Base-by-base conservation (phyloP, 2,797 vertebrate genomes). In the Myotis myotis region DNA sequence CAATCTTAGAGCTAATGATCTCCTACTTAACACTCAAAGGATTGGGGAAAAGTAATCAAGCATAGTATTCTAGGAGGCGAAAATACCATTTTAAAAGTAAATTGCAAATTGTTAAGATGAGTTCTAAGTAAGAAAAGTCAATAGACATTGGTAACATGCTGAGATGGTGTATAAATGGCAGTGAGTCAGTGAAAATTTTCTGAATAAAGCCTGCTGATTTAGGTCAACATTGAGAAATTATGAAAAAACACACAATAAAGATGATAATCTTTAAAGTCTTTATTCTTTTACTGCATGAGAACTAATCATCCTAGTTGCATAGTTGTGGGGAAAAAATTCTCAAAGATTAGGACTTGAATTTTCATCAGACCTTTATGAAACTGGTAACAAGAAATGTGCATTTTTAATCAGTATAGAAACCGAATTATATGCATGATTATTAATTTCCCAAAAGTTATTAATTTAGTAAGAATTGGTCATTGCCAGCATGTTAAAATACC, bases 131-230 rank as follows among this genome's bases (percentile, higher is more conserved):
- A 93, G 89, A 95, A 96, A 96, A 94, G 96, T 95, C 93, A 96
- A 95, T 95, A 97, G 89, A 95, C 89, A 87, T 79, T 90, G 82
- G 89, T 87, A 96, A 89, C 87, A n/a, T 93, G 92, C 96, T 95
- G 96, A 94, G 95, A 87, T 36, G 79, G 47, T 81, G 13, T 87
- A 83, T 85, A 94, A 96, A 93, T 91, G 81, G 71, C 53, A 86
- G 8, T n/a, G 91, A 96, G 55, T 87, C 47, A 68, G 30, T 82
- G 74, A 85, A 41, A 94, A 85, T 92, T 95, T 91, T 93, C 72
- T 94, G 91, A 96, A 97, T 88, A 97, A 96, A 96, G 89, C 89
- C 49, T 95, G 88, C 87, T 97, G 96, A 97, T 97, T 96, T 96
- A 96, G 91, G 93, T 97, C 91, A 95, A 92, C 94, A 93, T 49